Evolutionary conservation across 2,888 invertebrate genomes (phyloP).

Genomic region (Orthonychiurus folsomi): DNA sequence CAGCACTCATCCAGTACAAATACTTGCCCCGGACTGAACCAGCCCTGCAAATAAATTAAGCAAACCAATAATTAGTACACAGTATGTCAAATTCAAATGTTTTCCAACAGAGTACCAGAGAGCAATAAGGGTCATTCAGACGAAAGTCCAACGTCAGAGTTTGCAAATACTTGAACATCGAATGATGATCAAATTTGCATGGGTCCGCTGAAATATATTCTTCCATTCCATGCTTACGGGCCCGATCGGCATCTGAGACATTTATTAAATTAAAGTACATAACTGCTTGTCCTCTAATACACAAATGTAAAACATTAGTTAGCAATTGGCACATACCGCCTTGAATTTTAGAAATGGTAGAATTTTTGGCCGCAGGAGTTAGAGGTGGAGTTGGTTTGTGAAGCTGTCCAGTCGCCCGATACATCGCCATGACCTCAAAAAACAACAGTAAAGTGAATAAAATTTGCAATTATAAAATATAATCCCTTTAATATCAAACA

Average conservation of each 20-base stretch:
- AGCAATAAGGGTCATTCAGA: constrained; percentile 95
- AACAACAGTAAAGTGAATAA: no score
- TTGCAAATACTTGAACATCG: constrained; percentile 83
- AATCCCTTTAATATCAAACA: no score
- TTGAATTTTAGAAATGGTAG: constrained; percentile 77
- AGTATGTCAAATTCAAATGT: no score
- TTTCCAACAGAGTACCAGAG: constrained; percentile 61
- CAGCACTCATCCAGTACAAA: constrained; percentile 98
- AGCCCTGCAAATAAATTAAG: constrained; percentile 65
- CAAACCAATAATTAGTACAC: background rate
- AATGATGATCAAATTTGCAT: constrained; percentile 90
- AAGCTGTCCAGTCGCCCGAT: constrained; percentile 98
- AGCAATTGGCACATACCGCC: constrained; percentile 74
- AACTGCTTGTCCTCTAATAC: constrained; percentile 9
- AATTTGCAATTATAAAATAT: no score
- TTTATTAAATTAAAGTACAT: constrained; percentile 11
- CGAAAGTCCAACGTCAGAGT: constrained; percentile 88
- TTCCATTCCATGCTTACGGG: constrained; percentile 97
- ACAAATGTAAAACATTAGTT: background rate
- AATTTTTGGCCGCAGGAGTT: constrained; percentile 71
- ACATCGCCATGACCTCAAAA: constrained; percentile 99
- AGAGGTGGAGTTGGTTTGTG: constrained; percentile 96
- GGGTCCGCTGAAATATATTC: constrained; percentile 99
- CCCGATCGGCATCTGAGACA: constrained; percentile 76
- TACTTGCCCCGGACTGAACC: constrained; percentile 99